Conservation (phyloP, 1,140 invertebrate species). For the Harlomillsia oculata region DNA sequence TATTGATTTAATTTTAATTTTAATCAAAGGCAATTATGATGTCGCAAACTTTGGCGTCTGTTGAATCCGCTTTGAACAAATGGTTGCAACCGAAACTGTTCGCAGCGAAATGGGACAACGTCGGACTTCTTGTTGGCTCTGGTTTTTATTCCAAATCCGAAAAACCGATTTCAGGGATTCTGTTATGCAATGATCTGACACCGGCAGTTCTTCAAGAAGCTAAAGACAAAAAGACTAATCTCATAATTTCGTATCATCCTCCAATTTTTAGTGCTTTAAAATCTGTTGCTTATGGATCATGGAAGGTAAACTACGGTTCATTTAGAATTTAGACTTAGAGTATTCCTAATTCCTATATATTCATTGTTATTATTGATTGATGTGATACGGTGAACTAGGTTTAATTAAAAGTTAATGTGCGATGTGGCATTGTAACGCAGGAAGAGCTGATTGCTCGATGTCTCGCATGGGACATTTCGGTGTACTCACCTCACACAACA, state of each 20-base stretch:
- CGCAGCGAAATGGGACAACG: conserved; percentile 74
- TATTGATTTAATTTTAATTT: neutral
- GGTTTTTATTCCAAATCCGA: conserved; percentile 41
- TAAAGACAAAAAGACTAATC: conserved; percentile 50
- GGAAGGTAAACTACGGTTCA: too few relatives aligned
- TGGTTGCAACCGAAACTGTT: conserved; percentile 28
- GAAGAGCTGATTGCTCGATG: conserved; percentile 71
- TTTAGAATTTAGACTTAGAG: neutral
- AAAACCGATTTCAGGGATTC: conserved; percentile 52
- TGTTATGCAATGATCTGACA: conserved; percentile 93
- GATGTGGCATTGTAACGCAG: conserved; percentile 40
- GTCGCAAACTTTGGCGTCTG: conserved; percentile 6
- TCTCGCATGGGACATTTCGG: conserved; percentile 71
- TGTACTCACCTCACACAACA: conserved; percentile 88
- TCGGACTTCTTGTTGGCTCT: conserved; percentile 71
- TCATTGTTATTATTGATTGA: neutral
- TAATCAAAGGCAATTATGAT: neutral
- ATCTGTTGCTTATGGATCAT: conserved; percentile 53
- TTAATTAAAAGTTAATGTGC: conserved; percentile 12
- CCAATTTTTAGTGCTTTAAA: conserved; percentile 82
- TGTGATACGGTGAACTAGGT: neutral
- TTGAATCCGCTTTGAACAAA: conserved; percentile 15
- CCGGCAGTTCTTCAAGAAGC: conserved; percentile 80
- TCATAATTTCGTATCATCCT: conserved; percentile 93
- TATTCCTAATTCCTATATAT: neutral